Evolutionary conservation across 2,888 invertebrate genomes (phyloP).

Genomic region (Calliopum simillimum): DNA sequence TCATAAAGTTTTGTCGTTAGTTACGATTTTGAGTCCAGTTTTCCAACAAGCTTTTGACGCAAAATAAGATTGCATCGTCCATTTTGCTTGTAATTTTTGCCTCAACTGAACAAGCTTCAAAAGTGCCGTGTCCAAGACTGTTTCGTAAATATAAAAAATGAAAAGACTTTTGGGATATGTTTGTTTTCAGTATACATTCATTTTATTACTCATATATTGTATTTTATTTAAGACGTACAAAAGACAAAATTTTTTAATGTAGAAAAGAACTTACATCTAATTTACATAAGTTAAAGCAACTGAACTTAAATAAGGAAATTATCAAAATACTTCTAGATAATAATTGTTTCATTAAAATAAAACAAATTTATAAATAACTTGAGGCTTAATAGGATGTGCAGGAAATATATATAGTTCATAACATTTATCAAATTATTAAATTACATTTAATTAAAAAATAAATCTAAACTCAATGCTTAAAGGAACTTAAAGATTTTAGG

Average conservation of each 20-base stretch:
- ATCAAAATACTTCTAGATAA: no score
- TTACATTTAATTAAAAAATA: not conserved
- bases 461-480: not conserved
- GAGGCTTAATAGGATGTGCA: not conserved
- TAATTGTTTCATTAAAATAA: no score
- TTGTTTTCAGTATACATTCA: constrained; percentile 19
- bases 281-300: not conserved
- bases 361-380: not conserved
- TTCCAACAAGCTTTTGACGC: no score
- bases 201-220: constrained; percentile 25
- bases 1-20: no score
- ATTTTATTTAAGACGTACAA: constrained; percentile 29
- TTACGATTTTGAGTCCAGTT: no score
- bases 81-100: no score
- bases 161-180: no score
- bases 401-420: not conserved
- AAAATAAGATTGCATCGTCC: no score
- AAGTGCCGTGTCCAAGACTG: no score
- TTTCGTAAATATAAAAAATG: no score
- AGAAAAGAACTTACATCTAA: constrained; percentile 2
- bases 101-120: no score
- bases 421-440: constrained; percentile 1
- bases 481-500: constrained; percentile 1
- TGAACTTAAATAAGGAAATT: not conserved
- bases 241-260: constrained; percentile 22